These are phyloP conservation scores for Malthinus flaveolus DNA, from an alignment of 2,888 invertebrate species.

Conservation along the genomic window DNA sequence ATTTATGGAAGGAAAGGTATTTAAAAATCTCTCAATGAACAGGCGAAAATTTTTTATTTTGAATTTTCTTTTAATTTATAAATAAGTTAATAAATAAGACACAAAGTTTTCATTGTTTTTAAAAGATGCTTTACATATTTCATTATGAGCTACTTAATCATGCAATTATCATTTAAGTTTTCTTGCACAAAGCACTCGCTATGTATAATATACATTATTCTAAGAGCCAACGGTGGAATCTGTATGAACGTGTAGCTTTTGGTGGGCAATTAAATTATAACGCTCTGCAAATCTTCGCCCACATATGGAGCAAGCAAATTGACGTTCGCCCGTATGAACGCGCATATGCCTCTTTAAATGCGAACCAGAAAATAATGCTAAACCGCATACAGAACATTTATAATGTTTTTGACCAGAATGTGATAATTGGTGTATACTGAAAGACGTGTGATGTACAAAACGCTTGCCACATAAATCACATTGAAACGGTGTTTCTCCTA, in stretches of 20 bases:
- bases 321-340: conserved; percentile 67
- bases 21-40: too few relatives aligned
- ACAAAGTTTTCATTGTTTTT: too few relatives aligned
- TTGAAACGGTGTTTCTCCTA: conserved; percentile 46
- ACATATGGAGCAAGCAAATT: conserved; percentile 61
- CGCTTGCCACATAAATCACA: conserved; percentile 51
- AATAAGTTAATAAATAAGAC: too few relatives aligned
- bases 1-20: too few relatives aligned
- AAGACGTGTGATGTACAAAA: conserved; percentile 68
- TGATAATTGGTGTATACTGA: conserved; percentile 69
- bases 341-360: conserved; percentile 70
- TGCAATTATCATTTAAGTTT: too few relatives aligned
- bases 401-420: conserved; percentile 66
- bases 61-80: too few relatives aligned
- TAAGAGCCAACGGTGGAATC: background rate
- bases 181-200: too few relatives aligned
- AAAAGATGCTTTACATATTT: too few relatives aligned
- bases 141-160: too few relatives aligned
- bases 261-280: conserved; percentile 50
- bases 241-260: conserved; percentile 38
- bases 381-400: conserved; percentile 63
- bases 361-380: conserved; percentile 65
- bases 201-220: too few relatives aligned
- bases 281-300: conserved; percentile 65
- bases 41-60: too few relatives aligned